These are phyloP conservation scores for Dyspetes luteomarginatus DNA, from an alignment of 2,888 invertebrate species.

Conservation along the genomic window DNA sequence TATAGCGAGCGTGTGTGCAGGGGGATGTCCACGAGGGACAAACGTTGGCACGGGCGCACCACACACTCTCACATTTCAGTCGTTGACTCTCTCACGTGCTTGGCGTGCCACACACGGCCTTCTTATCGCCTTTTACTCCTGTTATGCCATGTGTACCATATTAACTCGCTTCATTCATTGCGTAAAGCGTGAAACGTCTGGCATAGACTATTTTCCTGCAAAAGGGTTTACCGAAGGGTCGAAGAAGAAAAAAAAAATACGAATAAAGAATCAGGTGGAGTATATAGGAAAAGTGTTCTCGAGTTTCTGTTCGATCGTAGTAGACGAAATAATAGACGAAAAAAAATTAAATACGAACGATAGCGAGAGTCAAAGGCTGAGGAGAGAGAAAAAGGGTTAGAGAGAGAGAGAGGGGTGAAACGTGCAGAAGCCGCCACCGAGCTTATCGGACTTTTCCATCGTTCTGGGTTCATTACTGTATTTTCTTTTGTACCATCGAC, in stretches of 20 bases:
- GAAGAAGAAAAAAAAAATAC: constrained; percentile 22
- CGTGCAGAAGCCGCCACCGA: constrained; percentile 33
- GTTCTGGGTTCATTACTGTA: constrained; percentile 69
- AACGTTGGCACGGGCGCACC: background rate
- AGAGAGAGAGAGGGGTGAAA: constrained; percentile 26
- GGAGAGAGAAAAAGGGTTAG: constrained; percentile 16
- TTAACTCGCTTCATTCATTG: constrained; percentile 29
- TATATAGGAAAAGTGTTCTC: background rate
- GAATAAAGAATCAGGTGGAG: constrained; percentile 1
- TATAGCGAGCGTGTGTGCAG: background rate
- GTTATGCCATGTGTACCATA: background rate
- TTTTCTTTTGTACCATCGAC: constrained; percentile 57
- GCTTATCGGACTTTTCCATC: constrained; percentile 68
- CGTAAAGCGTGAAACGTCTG: constrained; percentile 46
- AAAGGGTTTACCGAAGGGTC: constrained; percentile 47
- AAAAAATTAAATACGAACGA: constrained; percentile 22
- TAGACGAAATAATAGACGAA: constrained; percentile 12
- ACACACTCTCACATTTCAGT: background rate
- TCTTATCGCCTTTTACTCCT: background rate
- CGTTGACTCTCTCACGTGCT: constrained; percentile 41
- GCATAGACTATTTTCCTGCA: constrained; percentile 45
- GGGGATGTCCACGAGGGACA: constrained; percentile 3
- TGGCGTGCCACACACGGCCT: constrained; percentile 20
- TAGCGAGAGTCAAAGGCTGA: constrained; percentile 21
- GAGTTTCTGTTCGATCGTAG: constrained; percentile 1